Conservation (phyloP, 2,888 invertebrate species). For the Lamproptera curius region DNA sequence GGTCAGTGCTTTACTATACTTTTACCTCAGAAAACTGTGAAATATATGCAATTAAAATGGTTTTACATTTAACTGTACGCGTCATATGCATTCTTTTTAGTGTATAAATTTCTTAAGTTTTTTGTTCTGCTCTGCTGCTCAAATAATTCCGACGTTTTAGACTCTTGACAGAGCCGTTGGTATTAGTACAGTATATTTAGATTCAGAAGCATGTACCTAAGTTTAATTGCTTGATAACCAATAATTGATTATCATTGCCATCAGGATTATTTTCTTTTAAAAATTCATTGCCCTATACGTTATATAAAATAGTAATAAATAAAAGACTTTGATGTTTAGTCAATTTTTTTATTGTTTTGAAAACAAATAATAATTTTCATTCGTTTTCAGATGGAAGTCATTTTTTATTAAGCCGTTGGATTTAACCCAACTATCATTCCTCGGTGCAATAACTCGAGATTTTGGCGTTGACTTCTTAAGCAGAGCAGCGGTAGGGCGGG, state of each 20-base stretch:
- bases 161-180: too few relatives aligned
- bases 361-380: not conserved
- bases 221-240: not conserved
- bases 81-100: too few relatives aligned
- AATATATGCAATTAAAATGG: too few relatives aligned
- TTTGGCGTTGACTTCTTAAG: slow-evolving; percentile 26
- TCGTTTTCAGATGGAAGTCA: slow-evolving; percentile 28
- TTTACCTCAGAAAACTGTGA: too few relatives aligned
- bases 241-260: not conserved
- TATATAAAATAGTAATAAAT: too few relatives aligned
- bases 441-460: slow-evolving; percentile 16
- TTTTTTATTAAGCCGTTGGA: slow-evolving; percentile 25
- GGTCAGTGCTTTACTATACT: slow-evolving; percentile 47
- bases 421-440: slow-evolving; percentile 19
- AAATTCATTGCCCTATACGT: too few relatives aligned
- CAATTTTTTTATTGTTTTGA: not conserved
- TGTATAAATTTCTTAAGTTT: too few relatives aligned
- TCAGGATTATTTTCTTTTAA: not conserved
- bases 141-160: too few relatives aligned
- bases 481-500: slow-evolving; percentile 29
- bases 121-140: too few relatives aligned
- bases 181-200: too few relatives aligned
- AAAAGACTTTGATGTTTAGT: not conserved
- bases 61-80: too few relatives aligned
- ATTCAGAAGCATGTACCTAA: too few relatives aligned